Percentiles rank a stretch among this genome's conserved stretches.
Evolutionary conservation across 2,888 invertebrate genomes (phyloP).

Genomic region (Drosophila stalkeri): DNA sequence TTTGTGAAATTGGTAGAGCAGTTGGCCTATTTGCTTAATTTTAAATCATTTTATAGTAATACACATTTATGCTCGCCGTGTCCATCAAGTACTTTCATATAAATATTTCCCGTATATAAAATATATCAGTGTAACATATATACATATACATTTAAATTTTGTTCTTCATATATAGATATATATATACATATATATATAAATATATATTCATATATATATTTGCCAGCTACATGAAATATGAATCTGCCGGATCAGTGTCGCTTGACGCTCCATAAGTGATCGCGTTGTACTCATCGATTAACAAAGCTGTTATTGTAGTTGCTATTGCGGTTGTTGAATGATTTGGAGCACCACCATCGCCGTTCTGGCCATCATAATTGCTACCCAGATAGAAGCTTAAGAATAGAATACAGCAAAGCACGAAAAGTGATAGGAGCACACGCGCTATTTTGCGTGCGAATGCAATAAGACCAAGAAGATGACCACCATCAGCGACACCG

Average conservation of each 20-base stretch:
- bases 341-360: not conserved
- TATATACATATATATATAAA: constrained; percentile 3
- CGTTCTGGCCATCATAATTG: constrained; percentile 21
- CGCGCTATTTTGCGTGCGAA: constrained; percentile 82
- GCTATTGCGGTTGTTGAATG: constrained; percentile 16
- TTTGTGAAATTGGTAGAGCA: not conserved
- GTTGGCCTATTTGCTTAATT: constrained; percentile 21
- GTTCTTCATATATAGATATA: constrained; percentile 3
- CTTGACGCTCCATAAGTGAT: constrained; percentile 17
- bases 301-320: constrained; percentile 9
- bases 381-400: constrained; percentile 78
- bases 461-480: constrained; percentile 81
- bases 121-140: constrained; percentile 19
- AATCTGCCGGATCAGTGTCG: constrained; percentile 25
- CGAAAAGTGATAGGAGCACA: constrained; percentile 74
- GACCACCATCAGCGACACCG: constrained; percentile 78
- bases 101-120: constrained; percentile 24
- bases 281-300: constrained; percentile 8
- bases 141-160: constrained; percentile 17
- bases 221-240: constrained; percentile 30
- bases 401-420: constrained; percentile 78
- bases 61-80: constrained; percentile 18
- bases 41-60: constrained; percentile 18
- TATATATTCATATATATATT: constrained; percentile 14
- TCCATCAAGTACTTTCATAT: constrained; percentile 21